Evolutionary conservation across 2,113 vertebrate genomes (phyloP).

Genomic region (Acanthisitta chloris): DNA sequence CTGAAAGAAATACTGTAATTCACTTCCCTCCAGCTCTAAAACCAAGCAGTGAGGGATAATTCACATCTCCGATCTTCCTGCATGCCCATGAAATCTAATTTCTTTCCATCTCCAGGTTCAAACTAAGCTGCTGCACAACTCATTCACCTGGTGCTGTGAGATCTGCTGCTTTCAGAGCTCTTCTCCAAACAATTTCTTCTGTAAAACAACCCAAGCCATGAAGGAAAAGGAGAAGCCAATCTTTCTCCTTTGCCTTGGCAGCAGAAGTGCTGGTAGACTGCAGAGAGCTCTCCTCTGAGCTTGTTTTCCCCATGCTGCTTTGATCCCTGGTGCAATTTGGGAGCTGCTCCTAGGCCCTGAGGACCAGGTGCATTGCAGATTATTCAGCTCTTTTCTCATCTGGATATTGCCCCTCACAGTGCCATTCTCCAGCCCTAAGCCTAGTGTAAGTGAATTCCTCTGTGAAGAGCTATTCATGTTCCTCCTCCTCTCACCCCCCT

Average conservation of each 20-base stretch:
- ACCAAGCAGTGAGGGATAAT: neutral
- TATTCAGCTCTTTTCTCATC: neutral
- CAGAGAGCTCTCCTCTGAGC: neutral
- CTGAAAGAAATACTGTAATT: neutral
- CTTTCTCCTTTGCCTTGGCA: neutral
- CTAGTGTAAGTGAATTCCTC: neutral
- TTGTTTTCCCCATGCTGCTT: fast-evolving
- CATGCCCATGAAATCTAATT: neutral
- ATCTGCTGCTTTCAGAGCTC: neutral
- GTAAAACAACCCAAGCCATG: neutral
- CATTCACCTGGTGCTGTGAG: neutral
- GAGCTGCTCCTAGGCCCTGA: neutral
- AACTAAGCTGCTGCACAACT: neutral
- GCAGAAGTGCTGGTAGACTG: neutral
- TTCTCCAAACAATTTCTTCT: neutral
- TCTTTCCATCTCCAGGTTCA: neutral
- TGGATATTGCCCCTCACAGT: neutral
- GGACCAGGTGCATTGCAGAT: neutral
- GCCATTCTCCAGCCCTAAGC: neutral
- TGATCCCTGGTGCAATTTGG: neutral
- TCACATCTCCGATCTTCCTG: neutral
- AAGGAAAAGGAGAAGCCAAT: neutral
- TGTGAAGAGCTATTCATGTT: neutral
- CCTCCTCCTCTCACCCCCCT: no score
- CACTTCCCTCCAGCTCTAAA: neutral